phyloP scores from a whole-genome alignment of 2,113 vertebrate genomes.

The Monarcha castaneiventris region DNA sequence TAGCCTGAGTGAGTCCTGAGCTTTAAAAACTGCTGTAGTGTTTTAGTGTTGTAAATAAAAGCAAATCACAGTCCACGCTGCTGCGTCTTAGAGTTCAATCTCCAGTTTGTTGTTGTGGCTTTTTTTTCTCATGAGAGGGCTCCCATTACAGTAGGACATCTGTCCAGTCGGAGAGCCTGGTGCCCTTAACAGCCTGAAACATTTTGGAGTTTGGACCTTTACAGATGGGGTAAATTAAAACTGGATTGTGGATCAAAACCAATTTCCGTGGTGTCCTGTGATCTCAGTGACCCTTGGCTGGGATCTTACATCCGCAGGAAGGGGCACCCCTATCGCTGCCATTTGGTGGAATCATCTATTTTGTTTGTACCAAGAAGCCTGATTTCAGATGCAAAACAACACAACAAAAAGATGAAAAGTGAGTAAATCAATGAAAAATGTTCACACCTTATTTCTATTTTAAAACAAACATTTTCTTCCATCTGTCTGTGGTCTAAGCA shows the following conservation, averaged over 20 bases:
- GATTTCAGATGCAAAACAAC: background rate
- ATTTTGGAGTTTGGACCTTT: background rate
- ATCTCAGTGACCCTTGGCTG: background rate
- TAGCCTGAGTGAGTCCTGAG: background rate
- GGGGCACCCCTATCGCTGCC: background rate
- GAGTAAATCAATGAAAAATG: background rate
- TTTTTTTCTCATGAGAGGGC: background rate
- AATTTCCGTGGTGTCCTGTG: background rate
- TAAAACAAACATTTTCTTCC: background rate
- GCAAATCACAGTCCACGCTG: background rate
- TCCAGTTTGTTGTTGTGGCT: background rate
- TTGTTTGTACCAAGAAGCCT: background rate
- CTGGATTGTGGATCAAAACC: background rate
- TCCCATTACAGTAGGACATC: background rate
- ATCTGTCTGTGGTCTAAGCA: background rate
- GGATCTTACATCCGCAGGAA: background rate
- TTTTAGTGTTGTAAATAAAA: background rate
- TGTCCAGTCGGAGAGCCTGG: background rate
- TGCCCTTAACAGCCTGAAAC: background rate
- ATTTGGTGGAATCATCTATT: background rate
- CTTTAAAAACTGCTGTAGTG: background rate
- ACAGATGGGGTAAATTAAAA: conserved; percentile 16
- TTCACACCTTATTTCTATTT: background rate
- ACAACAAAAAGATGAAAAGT: background rate
- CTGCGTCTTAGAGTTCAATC: background rate